A percentile compares a stretch with the other conserved stretches of the same genome.
Conservation (phyloP, 2,888 invertebrate species). For the Ptychoptera contaminata region DNA sequence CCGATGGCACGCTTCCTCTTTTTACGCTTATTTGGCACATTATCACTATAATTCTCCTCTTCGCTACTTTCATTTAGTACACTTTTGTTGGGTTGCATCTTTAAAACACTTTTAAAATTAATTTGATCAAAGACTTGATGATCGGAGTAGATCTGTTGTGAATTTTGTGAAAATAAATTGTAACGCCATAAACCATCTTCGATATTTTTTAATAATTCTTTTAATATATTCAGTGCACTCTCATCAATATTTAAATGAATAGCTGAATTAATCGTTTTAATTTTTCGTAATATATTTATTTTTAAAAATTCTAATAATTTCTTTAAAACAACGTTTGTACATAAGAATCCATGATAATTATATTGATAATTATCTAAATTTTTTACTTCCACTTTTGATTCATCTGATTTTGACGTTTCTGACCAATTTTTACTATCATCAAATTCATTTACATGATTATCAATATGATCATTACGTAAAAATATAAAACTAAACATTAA, state of each 20-base stretch:
- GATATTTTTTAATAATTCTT: conserved; percentile 18
- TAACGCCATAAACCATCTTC: not conserved
- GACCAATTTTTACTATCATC: not conserved
- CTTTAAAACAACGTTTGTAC: conserved; percentile 17
- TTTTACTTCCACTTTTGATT: conserved; percentile 7
- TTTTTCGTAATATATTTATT: not conserved
- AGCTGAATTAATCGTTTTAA: no score
- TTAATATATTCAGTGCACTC: conserved; percentile 19
- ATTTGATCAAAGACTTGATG: no score
- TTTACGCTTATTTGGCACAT: no score
- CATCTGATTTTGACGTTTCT: conserved; percentile 4
- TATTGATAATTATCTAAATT: conserved; percentile 6
- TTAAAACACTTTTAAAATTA: no score
- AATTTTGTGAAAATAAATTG: not conserved
- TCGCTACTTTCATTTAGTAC: no score
- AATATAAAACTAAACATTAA: conserved; percentile 24
- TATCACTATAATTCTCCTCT: no score
- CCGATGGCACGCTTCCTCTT: conserved; percentile 3
- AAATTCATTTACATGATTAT: not conserved
- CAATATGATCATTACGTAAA: conserved; percentile 25
- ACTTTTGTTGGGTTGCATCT: no score
- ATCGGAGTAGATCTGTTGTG: no score
- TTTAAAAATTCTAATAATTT: conserved; percentile 21
- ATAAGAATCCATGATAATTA: conserved; percentile 20
- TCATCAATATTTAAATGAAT: conserved; percentile 16